Base-by-base conservation (phyloP, 2,113 vertebrate species). In the Empidonax traillii region DNA sequence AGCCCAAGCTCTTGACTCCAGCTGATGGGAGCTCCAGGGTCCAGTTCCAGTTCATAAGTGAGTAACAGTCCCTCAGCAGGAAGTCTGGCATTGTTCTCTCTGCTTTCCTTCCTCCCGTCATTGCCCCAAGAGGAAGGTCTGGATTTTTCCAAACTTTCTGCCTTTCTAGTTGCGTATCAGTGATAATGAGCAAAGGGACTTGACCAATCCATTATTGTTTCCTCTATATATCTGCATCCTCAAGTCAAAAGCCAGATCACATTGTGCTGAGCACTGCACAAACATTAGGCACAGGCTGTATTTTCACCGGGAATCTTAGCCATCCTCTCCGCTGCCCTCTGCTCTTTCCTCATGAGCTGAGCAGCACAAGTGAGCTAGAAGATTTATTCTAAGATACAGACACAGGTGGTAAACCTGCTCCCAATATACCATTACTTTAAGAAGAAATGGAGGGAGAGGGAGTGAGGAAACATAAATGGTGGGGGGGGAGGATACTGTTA, bases 11-110 rank as follows among this genome's bases (percentile, higher is more conserved):
- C 62, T 89, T 78, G 84, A 94, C 77, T 92, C 27, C 81, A 66
- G 69, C 77, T 8, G 15, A 51, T 80, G 39, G 66, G 66, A 91
- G 81, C 59, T 89, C 53, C 81, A 94, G 58, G 13, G 16, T 91
- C 53, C 49, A 61, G 49, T 89, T 96, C 83, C 67, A 92, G 79
- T 75, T 94, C 43, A 9, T 87, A 49, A 95, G 84, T 86, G 86
- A 89, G 56, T 89, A 94, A 91, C 56, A 51, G 62, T 85, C 81
- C 46, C 80, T 89, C 75, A 37, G 62, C 93, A 96, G 95, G 94
- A 96, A 97, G 94, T 94, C 89, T 96, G 93, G 84, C 87, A 79
- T 89, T 97, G 96, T 96, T 96, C 89, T 95, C 71, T 66, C 69
- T 51, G 62, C 62, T 89, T 95, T 93, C 83, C 95, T 92, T 94